Evolutionary conservation across 2,113 vertebrate genomes (phyloP).

Genomic region (Muscicapa adusta): DNA sequence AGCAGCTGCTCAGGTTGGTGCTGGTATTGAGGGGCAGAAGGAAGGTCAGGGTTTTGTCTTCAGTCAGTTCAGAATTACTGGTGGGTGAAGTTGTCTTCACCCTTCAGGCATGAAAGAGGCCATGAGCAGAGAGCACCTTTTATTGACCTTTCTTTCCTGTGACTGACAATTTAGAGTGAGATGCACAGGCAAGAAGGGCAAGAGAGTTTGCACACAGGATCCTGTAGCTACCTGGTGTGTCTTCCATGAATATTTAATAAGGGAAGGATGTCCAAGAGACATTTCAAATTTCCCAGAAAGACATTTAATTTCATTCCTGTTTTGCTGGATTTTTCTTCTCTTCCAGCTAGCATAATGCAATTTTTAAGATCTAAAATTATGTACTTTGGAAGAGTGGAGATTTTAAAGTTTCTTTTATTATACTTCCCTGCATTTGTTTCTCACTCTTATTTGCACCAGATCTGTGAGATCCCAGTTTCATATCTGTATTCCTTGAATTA

Average conservation of each 20-base stretch:
- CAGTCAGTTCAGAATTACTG: neutral
- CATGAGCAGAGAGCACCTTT: neutral
- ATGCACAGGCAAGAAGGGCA: neutral
- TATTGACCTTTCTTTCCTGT: neutral
- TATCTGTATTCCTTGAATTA: neutral
- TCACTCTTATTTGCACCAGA: neutral
- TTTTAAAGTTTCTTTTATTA: neutral
- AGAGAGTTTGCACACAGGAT: neutral
- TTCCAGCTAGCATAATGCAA: neutral
- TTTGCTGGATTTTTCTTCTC: neutral
- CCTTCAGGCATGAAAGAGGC: neutral
- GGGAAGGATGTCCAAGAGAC: neutral
- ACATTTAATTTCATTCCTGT: neutral
- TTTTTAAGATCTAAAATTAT: neutral
- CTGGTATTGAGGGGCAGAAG: neutral
- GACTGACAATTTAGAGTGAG: neutral
- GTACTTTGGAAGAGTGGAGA: neutral
- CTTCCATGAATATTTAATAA: neutral
- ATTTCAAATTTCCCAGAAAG: neutral
- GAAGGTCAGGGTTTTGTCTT: neutral
- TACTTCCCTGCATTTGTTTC: neutral
- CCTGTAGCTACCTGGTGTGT: neutral
- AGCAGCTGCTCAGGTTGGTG: neutral
- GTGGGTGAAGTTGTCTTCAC: neutral
- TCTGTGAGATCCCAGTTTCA: neutral